Percentiles rank a stretch among this genome's conserved stretches.
These are phyloP conservation scores for Furcula furcula DNA, from an alignment of 2,888 invertebrate genomes.

Conservation along the genomic window DNA sequence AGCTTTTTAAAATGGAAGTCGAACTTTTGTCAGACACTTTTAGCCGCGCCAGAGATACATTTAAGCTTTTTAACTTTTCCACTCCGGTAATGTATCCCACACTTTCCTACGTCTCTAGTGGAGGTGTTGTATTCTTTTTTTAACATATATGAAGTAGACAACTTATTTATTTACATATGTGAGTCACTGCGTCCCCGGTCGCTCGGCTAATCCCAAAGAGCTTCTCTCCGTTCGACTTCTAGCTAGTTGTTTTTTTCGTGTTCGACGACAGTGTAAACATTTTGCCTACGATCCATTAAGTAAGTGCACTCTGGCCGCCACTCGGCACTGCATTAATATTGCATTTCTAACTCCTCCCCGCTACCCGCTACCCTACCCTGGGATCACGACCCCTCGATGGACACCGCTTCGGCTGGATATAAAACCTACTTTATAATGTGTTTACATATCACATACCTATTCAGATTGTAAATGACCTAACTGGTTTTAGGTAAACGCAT, in stretches of 20 bases:
- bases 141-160: constrained; percentile 51
- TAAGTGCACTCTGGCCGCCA: constrained; percentile 74
- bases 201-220: constrained; percentile 68
- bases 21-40: constrained; percentile 82
- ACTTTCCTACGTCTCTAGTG: constrained; percentile 67
- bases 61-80: constrained; percentile 83
- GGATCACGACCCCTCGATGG: constrained; percentile 41
- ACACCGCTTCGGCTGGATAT: constrained; percentile 36
- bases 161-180: constrained; percentile 68
- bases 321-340: constrained; percentile 83
- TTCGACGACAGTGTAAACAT: constrained; percentile 69
- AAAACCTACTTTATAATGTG: constrained; percentile 38
- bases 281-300: constrained; percentile 78
- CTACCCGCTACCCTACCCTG: constrained; percentile 38
- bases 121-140: constrained; percentile 70
- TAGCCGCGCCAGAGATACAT: constrained; percentile 81
- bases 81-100: constrained; percentile 80
- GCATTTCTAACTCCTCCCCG: constrained; percentile 76
- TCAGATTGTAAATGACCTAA: too few species aligned
- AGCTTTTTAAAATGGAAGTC: constrained; percentile 82
- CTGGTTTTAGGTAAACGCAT: too few species aligned
- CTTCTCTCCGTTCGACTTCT: constrained; percentile 57
- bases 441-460: constrained; percentile 19
- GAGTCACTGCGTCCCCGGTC: constrained; percentile 51
- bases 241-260: constrained; percentile 55